phyloP scores from a whole-genome alignment of 1,140 invertebrate species.

The Portunus trituberculatus region DNA sequence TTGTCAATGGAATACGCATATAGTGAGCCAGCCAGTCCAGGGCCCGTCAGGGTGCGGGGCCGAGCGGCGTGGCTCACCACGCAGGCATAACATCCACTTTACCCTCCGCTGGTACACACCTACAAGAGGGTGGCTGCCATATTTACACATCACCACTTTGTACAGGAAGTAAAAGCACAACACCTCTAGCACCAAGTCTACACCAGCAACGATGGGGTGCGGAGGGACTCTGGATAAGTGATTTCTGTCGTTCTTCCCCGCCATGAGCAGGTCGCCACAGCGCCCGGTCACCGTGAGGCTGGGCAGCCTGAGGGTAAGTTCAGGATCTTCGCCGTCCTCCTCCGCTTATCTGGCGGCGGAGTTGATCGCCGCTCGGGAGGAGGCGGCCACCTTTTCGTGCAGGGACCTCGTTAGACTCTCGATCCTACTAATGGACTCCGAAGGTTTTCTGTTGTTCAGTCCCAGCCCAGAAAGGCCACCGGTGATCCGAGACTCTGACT shows the following conservation, averaged over 20 bases:
- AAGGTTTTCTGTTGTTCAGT: constrained; percentile 49
- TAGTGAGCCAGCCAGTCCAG: neutral
- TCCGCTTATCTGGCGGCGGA: constrained; percentile 65
- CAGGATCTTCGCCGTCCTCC: neutral
- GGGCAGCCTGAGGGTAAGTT: neutral
- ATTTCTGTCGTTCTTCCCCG: neutral
- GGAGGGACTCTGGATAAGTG: neutral
- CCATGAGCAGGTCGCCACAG: neutral
- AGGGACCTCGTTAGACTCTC: constrained; percentile 76
- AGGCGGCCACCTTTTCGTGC: constrained; percentile 75
- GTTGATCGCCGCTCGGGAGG: constrained; percentile 72
- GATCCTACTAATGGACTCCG: constrained; percentile 75
- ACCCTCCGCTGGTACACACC: neutral
- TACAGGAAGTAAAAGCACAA: constrained; percentile 22
- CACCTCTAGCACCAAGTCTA: constrained; percentile 18
- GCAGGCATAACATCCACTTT: neutral
- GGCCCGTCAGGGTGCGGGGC: neutral
- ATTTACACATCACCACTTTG: constrained; percentile 7
- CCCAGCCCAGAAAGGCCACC: constrained; percentile 59
- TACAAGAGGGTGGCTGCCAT: neutral
- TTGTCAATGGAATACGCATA: constrained; percentile 50
- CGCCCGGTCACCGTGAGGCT: neutral
- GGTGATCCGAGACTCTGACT: constrained; percentile 76
- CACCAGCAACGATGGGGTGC: neutral
- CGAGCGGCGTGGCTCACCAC: neutral